Conservation (phyloP, 2,113 vertebrate genomes). For the Calidris pugnax region DNA sequence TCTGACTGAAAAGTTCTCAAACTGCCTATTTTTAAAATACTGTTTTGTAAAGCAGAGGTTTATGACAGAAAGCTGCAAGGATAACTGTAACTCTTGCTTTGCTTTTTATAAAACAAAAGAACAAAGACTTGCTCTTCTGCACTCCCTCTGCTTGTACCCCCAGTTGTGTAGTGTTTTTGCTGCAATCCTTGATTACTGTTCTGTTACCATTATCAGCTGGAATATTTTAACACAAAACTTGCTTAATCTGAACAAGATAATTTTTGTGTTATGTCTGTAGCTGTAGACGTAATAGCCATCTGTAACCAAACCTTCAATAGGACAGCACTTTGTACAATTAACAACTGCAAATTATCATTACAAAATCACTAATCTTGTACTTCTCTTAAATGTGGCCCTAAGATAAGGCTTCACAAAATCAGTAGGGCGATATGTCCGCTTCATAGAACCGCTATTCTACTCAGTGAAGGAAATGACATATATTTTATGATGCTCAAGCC, state of each 20-base stretch:
- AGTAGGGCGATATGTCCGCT: neutral
- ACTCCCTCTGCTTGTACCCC: too few species aligned
- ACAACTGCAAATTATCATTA: neutral
- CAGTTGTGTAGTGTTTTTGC: neutral
- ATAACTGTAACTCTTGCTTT: neutral
- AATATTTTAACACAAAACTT: constrained; percentile 5
- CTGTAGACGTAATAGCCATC: neutral
- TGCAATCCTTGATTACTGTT: neutral
- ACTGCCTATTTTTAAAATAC: neutral
- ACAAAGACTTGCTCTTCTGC: neutral
- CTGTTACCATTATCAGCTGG: neutral
- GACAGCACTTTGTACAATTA: neutral
- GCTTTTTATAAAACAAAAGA: neutral
- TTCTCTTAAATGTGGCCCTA: neutral
- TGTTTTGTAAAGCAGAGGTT: neutral
- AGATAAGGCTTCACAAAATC: neutral
- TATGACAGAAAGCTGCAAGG: neutral
- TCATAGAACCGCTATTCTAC: neutral
- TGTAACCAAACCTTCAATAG: neutral
- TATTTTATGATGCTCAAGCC: neutral
- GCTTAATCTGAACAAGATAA: neutral
- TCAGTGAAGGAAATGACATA: neutral
- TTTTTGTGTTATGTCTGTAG: constrained; percentile 7
- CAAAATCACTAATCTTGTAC: neutral
- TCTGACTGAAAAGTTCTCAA: neutral